Evolutionary conservation across 2,888 invertebrate species (phyloP), one percentile per base, ranked within the genome.

Genomic region (Drosophila multiciliata): DNA sequence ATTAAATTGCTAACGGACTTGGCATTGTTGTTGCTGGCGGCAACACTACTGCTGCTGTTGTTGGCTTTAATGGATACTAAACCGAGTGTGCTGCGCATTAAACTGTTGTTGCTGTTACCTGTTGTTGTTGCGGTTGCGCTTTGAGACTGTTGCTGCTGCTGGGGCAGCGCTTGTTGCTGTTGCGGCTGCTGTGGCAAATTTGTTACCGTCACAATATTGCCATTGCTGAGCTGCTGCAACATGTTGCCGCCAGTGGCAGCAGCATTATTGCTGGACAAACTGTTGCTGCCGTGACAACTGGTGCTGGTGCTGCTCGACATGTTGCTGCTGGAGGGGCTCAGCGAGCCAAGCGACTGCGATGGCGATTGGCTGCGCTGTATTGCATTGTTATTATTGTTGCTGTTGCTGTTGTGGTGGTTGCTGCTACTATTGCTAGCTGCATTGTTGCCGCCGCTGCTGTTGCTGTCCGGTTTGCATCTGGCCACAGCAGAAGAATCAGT

Each of bases 291-390:
- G 40, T 91, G 91, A 49, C 91, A 92, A 79, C 92, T 92, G 23
- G 77, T 80, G 77, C 92, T 91, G 68, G 92, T 92, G 64, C 93
- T 92, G 78, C 93, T 93, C 66, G 93, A 93, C 91, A 93, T 91
- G 76, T 93, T 93, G 84, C 93, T 93, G 87, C 93, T 93, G 69
- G 93, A 93, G 32, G 93, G 93, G 74, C 93, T 93, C 23, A 93
- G 83, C 35, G 93, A 93, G 57, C 93, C 92, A 61, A 92, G 77
- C 61, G 93, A 93, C 66, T 93, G 93, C n/a, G 93, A 92, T 45
- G 93, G 92, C 49, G 93, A 93, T 64, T 91, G 88, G 76, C 93
- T 92, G 66, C 93, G 92, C 74, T 91, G 92, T 55, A 92, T 81
- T 33, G 76, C 45, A 9, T 69, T 73, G 20, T 42, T 63, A 78